Percentiles rank a stretch among this genome's conserved stretches.
These are phyloP conservation scores for Fratercula arctica DNA, from an alignment of 2,797 vertebrate species.

Conservation along the genomic window DNA sequence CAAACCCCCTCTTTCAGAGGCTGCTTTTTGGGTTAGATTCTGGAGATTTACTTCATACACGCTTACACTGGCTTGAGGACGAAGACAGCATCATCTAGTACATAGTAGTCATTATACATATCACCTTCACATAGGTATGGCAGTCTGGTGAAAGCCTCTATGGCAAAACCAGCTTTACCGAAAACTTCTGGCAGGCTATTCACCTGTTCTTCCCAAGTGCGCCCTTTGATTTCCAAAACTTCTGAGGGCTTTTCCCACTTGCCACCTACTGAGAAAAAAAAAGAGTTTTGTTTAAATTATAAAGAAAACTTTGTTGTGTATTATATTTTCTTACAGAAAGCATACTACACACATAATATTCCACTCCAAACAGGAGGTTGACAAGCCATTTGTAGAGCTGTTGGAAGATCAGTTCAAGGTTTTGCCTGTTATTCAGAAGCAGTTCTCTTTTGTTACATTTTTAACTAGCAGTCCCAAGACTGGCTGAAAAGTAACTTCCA, in stretches of 20 bases:
- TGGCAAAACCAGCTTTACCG: constrained; percentile 85
- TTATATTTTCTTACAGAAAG: not conserved
- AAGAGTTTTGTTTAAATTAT: not conserved
- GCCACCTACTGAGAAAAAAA: constrained; percentile 84
- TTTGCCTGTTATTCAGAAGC: not conserved
- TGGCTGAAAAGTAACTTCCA: not conserved
- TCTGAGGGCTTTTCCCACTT: constrained; percentile 93
- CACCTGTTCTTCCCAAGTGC: constrained; percentile 96
- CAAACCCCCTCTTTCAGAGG: constrained; percentile 58
- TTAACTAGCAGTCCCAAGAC: not conserved
- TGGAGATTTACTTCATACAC: constrained; percentile 23
- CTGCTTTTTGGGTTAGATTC: constrained; percentile 37
- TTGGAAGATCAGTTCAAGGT: not conserved
- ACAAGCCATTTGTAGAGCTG: not conserved
- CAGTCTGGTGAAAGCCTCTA: constrained; percentile 92
- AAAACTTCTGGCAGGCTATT: constrained; percentile 89
- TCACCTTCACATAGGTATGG: constrained; percentile 98
- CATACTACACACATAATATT: not conserved
- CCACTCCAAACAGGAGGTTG: not conserved
- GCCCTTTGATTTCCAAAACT: constrained; percentile 86
- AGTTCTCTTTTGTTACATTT: not conserved
- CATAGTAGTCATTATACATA: constrained; percentile 96
- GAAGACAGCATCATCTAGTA: constrained; percentile 95
- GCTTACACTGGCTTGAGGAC: constrained; percentile 85
- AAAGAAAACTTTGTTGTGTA: not conserved